phyloP scores from a whole-genome alignment of 2,797 vertebrate species.

The Scleropages formosus region DNA sequence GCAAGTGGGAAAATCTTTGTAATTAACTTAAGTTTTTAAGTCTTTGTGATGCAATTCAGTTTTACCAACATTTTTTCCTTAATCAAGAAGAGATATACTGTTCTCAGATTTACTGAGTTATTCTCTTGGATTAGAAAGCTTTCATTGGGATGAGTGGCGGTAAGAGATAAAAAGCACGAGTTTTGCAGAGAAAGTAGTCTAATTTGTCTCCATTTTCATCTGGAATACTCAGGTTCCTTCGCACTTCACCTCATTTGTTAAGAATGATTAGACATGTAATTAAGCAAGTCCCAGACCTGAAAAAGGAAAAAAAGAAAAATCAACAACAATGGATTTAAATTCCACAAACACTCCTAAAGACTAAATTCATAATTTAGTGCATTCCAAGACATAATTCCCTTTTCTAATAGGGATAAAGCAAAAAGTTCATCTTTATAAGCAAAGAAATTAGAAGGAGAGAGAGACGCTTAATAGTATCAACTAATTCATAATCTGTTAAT shows the following conservation, averaged over 20 bases:
- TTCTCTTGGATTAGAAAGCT: background rate
- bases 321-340: background rate
- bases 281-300: conserved; percentile 4
- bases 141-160: background rate
- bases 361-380: background rate
- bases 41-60: background rate
- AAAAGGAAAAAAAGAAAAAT: background rate
- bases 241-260: conserved; percentile 10
- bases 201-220: conserved; percentile 17
- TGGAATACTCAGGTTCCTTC: background rate
- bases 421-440: too few species aligned
- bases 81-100: too few species aligned
- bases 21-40: too few species aligned
- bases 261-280: conserved; percentile 21
- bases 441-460: background rate
- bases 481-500: too few species aligned
- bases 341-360: background rate
- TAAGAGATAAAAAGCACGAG: background rate
- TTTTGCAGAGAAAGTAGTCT: conserved; percentile 14
- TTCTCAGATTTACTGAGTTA: background rate
- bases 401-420: too few species aligned
- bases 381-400: background rate
- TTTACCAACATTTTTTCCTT: background rate
- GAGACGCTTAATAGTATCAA: background rate
- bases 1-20: too few species aligned